These are phyloP conservation scores for Trachymyrmex cornetzi DNA, from an alignment of 1,140 invertebrate genomes.

Conservation along the genomic window DNA sequence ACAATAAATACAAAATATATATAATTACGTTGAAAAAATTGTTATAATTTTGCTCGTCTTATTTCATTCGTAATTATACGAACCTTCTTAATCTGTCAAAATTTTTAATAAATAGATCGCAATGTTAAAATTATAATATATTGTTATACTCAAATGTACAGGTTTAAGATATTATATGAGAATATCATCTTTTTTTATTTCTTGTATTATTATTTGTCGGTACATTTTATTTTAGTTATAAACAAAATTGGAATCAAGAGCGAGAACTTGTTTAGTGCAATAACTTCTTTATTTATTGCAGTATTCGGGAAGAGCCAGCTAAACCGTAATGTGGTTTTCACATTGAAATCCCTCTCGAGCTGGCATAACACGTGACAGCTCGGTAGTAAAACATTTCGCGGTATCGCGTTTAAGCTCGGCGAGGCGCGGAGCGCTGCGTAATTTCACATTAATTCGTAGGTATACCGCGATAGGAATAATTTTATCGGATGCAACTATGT, in stretches of 20 bases:
- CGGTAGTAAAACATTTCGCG: slow-evolving; percentile 58
- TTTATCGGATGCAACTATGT: slow-evolving; percentile 42
- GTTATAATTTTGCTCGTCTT: not conserved
- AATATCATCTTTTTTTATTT: not conserved
- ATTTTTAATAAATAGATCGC: not conserved
- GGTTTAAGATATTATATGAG: not conserved
- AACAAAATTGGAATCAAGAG: slow-evolving; percentile 15
- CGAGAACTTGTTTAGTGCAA: slow-evolving; percentile 26
- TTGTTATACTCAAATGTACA: no score
- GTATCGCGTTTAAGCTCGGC: slow-evolving; percentile 54
- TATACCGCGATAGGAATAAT: slow-evolving; percentile 52
- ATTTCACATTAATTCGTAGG: slow-evolving; percentile 58
- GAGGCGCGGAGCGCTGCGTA: slow-evolving; percentile 49
- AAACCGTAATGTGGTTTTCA: slow-evolving; percentile 38
- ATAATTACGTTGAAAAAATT: not conserved
- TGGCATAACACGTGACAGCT: slow-evolving; percentile 49
- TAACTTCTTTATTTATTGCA: slow-evolving; percentile 49
- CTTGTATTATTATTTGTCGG: not conserved
- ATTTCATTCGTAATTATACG: not conserved
- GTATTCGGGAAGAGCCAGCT: slow-evolving; percentile 21
- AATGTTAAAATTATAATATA: not conserved
- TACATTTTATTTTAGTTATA: not conserved
- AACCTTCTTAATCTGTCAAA: not conserved
- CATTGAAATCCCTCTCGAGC: slow-evolving; percentile 52
- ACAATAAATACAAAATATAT: not conserved